phyloP scores from a whole-genome alignment of 2,797 vertebrate species.

The Coreius guichenoti region DNA sequence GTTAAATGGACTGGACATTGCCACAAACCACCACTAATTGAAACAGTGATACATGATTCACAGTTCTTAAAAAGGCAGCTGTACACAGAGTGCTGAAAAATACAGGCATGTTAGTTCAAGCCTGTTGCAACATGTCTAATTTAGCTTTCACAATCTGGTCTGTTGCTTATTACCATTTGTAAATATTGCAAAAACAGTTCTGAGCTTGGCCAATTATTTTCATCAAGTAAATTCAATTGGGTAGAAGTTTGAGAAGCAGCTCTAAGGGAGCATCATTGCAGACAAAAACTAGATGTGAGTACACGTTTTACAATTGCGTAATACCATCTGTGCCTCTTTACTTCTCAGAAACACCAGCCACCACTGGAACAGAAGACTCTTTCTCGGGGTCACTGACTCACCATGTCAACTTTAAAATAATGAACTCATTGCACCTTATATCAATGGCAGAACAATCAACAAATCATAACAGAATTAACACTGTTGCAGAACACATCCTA shows the following conservation, averaged over 20 bases:
- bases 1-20: background rate
- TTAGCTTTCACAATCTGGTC: background rate
- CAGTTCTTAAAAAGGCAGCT: background rate
- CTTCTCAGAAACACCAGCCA: background rate
- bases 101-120: background rate
- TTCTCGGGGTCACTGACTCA: background rate
- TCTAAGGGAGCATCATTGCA: background rate
- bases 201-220: background rate
- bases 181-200: constrained; percentile 16
- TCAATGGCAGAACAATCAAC: too few species aligned
- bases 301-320: background rate
- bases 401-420: too few species aligned
- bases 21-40: background rate
- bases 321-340: background rate
- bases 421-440: too few species aligned
- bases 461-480: too few species aligned
- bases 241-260: background rate
- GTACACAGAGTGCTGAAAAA: background rate
- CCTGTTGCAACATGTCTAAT: background rate
- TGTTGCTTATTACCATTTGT: constrained; percentile 3
- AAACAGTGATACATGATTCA: constrained; percentile 1
- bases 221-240: background rate
- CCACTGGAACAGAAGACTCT: background rate
- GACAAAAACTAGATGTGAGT: background rate
- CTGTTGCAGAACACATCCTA: too few species aligned